Percentiles rank a stretch among this genome's conserved stretches.
These are phyloP conservation scores for Clarias batrachus DNA, from an alignment of 2,113 vertebrate genomes.

Conservation along the genomic window DNA sequence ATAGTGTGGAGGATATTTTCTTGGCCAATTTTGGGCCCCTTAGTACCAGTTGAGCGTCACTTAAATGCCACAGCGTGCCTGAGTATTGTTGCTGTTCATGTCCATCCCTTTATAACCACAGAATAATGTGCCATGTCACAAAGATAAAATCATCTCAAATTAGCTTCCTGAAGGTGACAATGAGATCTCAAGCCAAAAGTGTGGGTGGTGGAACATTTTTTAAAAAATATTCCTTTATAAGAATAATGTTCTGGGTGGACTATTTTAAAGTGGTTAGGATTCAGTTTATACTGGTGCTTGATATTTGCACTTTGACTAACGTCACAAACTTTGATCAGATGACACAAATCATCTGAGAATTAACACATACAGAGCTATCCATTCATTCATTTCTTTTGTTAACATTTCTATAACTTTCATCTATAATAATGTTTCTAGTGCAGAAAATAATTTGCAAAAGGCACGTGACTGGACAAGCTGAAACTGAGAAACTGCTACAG, in stretches of 20 bases:
- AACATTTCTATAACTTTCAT: background rate
- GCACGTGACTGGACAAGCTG: background rate
- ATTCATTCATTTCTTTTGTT: background rate
- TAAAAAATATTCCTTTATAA: background rate
- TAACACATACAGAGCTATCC: background rate
- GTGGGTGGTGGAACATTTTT: background rate
- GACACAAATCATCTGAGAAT: background rate
- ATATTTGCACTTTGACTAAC: background rate
- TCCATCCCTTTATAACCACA: too few relatives aligned
- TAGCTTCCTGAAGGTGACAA: too few relatives aligned
- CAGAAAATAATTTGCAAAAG: background rate
- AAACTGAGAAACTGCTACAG: background rate
- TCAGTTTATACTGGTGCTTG: background rate
- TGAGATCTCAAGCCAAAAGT: too few relatives aligned
- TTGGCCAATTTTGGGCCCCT: too few relatives aligned
- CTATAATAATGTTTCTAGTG: background rate
- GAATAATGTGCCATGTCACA: too few relatives aligned
- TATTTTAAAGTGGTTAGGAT: background rate
- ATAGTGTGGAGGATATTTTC: too few relatives aligned
- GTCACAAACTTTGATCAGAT: background rate
- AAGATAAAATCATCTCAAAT: too few relatives aligned
- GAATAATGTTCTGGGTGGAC: background rate
- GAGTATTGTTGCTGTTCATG: too few relatives aligned
- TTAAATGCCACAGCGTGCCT: too few relatives aligned
- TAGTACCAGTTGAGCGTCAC: too few relatives aligned